phyloP scores from a whole-genome alignment of 2,113 vertebrate genomes.

The Callocephalon fimbriatum region DNA sequence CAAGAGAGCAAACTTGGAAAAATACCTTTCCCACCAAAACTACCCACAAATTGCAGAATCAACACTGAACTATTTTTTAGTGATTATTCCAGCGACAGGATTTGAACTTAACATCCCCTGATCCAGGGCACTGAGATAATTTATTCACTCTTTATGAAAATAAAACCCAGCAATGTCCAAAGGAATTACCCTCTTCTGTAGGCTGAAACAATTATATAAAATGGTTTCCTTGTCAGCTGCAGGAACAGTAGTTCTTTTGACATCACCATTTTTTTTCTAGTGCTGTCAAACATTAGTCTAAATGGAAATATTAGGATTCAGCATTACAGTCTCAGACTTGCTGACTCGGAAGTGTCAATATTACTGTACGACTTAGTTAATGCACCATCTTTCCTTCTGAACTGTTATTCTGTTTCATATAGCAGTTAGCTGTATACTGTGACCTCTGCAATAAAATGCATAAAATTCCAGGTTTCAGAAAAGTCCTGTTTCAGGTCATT shows the following conservation, averaged over 20 bases:
- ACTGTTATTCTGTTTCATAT: neutral
- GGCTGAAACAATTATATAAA: slow-evolving; percentile 66
- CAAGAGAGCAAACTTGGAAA: slow-evolving; percentile 58
- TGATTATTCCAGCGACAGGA: slow-evolving; percentile 49
- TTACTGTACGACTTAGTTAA: neutral
- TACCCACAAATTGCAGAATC: slow-evolving; percentile 77
- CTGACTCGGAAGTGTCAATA: slow-evolving; percentile 3
- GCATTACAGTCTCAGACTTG: neutral
- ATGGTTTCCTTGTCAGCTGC: slow-evolving; percentile 62
- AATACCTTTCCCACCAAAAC: slow-evolving; percentile 68
- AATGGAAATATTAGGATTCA: slow-evolving; percentile 16
- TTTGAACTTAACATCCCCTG: slow-evolving; percentile 67
- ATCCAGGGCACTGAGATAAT: slow-evolving; percentile 65
- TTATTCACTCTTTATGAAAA: slow-evolving; percentile 64
- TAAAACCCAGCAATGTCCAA: slow-evolving; percentile 55
- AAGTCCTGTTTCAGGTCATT: neutral
- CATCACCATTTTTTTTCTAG: slow-evolving; percentile 16
- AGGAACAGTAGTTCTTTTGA: slow-evolving; percentile 68
- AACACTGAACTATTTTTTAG: slow-evolving; percentile 72
- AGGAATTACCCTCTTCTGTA: slow-evolving; percentile 62
- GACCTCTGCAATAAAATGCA: neutral
- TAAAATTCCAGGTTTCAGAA: neutral
- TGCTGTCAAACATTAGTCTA: slow-evolving; percentile 21
- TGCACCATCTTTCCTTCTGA: neutral
- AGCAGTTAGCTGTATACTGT: neutral